Conservation (phyloP, 2,797 vertebrate genomes). For the Garrulus glandarius region DNA sequence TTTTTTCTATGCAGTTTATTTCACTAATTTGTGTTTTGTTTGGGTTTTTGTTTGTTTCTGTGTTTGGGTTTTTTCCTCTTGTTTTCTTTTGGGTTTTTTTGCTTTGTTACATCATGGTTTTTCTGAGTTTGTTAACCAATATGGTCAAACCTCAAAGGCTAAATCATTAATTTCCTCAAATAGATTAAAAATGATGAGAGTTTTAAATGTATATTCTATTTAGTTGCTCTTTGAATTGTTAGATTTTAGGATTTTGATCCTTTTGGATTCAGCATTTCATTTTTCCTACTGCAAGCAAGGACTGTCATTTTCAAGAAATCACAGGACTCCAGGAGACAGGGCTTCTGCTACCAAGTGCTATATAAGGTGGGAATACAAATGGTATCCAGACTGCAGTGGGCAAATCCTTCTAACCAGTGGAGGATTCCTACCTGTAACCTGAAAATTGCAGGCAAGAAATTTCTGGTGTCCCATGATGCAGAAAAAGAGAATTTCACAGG, state of each 20-base stretch:
- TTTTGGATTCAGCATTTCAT: neutral
- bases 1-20: neutral
- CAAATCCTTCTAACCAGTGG: neutral
- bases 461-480: neutral
- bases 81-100: neutral
- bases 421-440: neutral
- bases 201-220: neutral
- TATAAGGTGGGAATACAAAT: neutral
- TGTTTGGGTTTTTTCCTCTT: neutral
- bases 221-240: neutral
- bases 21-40: neutral
- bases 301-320: neutral
- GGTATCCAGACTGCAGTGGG: neutral
- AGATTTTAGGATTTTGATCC: neutral
- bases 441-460: neutral
- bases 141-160: neutral
- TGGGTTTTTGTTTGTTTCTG: neutral
- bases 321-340: neutral
- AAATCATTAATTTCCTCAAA: neutral
- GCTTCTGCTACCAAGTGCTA: neutral
- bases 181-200: neutral
- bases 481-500: neutral
- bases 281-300: neutral
- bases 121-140: neutral
- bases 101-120: neutral